Percentiles rank a stretch among this genome's conserved stretches.
phyloP scores from a whole-genome alignment of 2,888 invertebrate genomes.

The Phragmatobia fuliginosa region DNA sequence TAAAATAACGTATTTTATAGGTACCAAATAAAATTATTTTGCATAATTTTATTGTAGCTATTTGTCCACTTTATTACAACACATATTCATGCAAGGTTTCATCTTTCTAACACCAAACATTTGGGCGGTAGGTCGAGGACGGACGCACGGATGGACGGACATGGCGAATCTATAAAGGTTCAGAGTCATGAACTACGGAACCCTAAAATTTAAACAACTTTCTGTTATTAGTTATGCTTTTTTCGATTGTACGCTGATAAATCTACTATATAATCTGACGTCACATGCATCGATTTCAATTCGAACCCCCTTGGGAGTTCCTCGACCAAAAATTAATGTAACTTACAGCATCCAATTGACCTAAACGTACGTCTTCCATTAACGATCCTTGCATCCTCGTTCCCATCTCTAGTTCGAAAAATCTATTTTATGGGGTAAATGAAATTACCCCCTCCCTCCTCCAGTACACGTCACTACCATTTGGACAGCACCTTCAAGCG shows the following conservation, averaged over 20 bases:
- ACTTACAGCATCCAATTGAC: constrained; percentile 13
- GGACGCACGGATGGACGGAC: no score
- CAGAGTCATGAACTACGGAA: no score
- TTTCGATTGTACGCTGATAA: constrained; percentile 4
- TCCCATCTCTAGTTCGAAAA: constrained; percentile 17
- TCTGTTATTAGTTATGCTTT: no score
- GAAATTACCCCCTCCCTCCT: constrained; percentile 29
- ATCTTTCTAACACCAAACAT: no score
- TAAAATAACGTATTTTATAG: background rate
- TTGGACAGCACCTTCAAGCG: constrained; percentile 32
- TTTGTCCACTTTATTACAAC: no score
- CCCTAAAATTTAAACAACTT: no score
- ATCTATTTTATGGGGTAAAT: constrained; percentile 29
- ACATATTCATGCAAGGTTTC: no score
- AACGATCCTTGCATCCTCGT: constrained; percentile 13
- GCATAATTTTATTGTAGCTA: no score
- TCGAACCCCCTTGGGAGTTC: background rate
- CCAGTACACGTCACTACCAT: constrained; percentile 22
- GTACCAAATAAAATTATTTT: no score
- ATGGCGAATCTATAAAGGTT: no score
- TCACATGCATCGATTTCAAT: constrained; percentile 16
- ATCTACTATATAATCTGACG: constrained; percentile 8
- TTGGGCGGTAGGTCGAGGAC: no score
- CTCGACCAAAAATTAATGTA: constrained; percentile 15
- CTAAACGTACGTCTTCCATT: constrained; percentile 15